A percentile compares a stretch with the other conserved stretches of the same genome.
Conservation (phyloP, 1,140 invertebrate genomes). For the Theocolax elegans region DNA sequence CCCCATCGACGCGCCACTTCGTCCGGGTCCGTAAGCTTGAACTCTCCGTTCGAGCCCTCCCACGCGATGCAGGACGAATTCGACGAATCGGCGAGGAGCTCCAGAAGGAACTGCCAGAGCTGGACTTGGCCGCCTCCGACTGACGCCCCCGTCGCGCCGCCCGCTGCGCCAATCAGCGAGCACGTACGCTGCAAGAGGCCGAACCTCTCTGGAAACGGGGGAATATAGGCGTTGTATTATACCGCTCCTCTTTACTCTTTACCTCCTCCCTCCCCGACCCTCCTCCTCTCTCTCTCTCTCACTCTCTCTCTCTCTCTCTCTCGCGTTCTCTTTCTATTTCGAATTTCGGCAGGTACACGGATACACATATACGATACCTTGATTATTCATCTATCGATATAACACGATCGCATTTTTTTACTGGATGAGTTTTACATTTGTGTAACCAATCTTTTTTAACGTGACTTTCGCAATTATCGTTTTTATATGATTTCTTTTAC, state of each 20-base stretch:
- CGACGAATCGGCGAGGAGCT: conserved; percentile 93
- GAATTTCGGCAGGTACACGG: too few species aligned
- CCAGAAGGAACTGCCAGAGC: conserved; percentile 98
- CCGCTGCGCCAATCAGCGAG: conserved; percentile 65
- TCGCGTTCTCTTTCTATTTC: not conserved
- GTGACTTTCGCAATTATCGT: too few species aligned
- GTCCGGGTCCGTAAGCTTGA: conserved; percentile 97
- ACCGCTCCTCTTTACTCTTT: not conserved
- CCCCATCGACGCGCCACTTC: conserved; percentile 98
- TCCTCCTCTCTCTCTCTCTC: not conserved
- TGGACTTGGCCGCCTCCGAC: conserved; percentile 92
- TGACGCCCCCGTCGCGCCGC: conserved; percentile 55
- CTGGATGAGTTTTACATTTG: too few species aligned
- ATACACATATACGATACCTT: too few species aligned
- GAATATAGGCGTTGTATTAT: not conserved
- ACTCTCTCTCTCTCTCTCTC: not conserved
- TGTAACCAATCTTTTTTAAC: too few species aligned
- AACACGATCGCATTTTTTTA: too few species aligned
- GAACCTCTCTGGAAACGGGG: conserved; percentile 57
- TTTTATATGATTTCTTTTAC: too few species aligned
- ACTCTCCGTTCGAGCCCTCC: conserved; percentile 96
- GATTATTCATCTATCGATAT: too few species aligned
- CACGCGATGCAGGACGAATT: conserved; percentile 94
- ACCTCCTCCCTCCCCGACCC: not conserved
- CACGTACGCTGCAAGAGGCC: conserved; percentile 62